phyloP scores from a whole-genome alignment of 2,797 vertebrate species.

The Sebastes reedi region DNA sequence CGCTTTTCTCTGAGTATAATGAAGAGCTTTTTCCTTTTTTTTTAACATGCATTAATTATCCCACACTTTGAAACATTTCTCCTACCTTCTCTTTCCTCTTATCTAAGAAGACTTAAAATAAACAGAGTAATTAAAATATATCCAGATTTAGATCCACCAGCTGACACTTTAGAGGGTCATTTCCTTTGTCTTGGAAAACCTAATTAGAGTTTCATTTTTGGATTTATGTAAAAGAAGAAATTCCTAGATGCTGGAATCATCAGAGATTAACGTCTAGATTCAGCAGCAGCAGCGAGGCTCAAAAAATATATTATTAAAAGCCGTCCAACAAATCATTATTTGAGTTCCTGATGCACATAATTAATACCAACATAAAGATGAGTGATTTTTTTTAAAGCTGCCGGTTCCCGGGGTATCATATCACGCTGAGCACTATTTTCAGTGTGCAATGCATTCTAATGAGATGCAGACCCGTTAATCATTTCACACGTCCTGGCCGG shows the following conservation, averaged over 20 bases:
- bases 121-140: constrained; percentile 59
- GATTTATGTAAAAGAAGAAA: constrained; percentile 36
- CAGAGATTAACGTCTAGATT: constrained; percentile 7
- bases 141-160: constrained; percentile 39
- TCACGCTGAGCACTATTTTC: constrained; percentile 1
- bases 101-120: constrained; percentile 23
- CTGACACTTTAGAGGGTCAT: constrained; percentile 14
- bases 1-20: constrained; percentile 65
- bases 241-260: constrained; percentile 33
- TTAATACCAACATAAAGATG: constrained; percentile 30
- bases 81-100: constrained; percentile 4
- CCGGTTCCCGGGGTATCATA: background rate
- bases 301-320: constrained; percentile 20
- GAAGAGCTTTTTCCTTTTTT: constrained; percentile 58
- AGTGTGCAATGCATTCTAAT: constrained; percentile 43
- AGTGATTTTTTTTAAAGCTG: background rate
- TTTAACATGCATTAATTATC: constrained; percentile 66
- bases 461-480: constrained; percentile 66
- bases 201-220: constrained; percentile 40
- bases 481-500: constrained; percentile 55
- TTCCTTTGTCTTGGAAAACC: constrained; percentile 47
- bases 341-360: constrained; percentile 12
- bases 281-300: background rate
- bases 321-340: constrained; percentile 18
- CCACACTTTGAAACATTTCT: constrained; percentile 23